phyloP scores from a whole-genome alignment of 2,888 invertebrate species.

The Eupithecia vulgata region DNA sequence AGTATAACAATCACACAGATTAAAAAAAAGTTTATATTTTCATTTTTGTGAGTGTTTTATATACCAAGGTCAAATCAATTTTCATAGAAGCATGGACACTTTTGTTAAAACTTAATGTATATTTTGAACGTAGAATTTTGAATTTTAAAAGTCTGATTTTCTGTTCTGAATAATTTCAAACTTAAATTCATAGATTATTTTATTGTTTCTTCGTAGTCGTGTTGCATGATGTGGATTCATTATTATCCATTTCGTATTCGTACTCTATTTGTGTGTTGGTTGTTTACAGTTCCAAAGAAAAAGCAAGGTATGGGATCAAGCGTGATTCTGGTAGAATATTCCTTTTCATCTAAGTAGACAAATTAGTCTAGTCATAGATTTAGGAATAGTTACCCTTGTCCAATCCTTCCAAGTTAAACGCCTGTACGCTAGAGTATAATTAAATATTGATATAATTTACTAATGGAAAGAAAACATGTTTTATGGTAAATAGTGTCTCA shows the following conservation, averaged over 20 bases:
- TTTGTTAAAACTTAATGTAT: constrained; percentile 11
- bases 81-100: constrained; percentile 39
- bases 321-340: constrained; percentile 84
- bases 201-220: constrained; percentile 33
- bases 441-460: neutral
- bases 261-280: constrained; percentile 85
- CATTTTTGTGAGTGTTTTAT: constrained; percentile 46
- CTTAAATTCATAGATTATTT: constrained; percentile 21
- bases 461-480: too few species aligned
- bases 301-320: constrained; percentile 86
- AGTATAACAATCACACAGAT: constrained; percentile 66
- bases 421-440: constrained; percentile 53
- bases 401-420: constrained; percentile 48
- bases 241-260: constrained; percentile 70
- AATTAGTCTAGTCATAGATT: constrained; percentile 77
- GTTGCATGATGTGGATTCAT: constrained; percentile 70
- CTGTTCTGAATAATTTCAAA: constrained; percentile 24
- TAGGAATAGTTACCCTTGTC: constrained; percentile 67
- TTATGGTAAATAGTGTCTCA: too few species aligned
- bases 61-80: constrained; percentile 35
- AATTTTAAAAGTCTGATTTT: constrained; percentile 16
- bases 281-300: constrained; percentile 94
- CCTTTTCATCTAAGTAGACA: constrained; percentile 81
- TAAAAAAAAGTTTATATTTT: constrained; percentile 28
- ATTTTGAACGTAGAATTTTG: too few species aligned